A percentile compares a stretch with the other conserved stretches of the same genome.
Conservation (phyloP, 2,797 vertebrate genomes). For the Peromyscus eremicus region DNA sequence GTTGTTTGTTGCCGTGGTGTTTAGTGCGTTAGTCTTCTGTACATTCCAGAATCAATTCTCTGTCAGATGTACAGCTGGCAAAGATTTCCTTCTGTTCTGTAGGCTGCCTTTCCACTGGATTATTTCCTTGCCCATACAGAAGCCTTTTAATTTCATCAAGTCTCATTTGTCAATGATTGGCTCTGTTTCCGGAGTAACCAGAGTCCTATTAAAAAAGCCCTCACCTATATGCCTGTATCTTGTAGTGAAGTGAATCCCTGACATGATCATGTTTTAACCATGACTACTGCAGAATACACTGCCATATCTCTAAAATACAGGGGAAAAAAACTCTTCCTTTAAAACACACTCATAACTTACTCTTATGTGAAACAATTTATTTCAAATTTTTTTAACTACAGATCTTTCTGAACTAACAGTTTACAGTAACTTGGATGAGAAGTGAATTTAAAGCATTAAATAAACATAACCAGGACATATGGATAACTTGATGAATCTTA, state of each 20-base stretch:
- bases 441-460: background rate
- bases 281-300: background rate
- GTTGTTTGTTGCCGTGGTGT: background rate
- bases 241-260: background rate
- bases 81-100: no score
- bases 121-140: background rate
- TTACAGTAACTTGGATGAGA: background rate
- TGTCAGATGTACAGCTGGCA: background rate
- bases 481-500: background rate
- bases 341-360: conserved; percentile 16
- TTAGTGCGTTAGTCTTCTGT: background rate
- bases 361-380: background rate
- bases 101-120: background rate
- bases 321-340: background rate
- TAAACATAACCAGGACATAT: background rate
- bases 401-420: conserved; percentile 11
- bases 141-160: background rate
- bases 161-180: background rate
- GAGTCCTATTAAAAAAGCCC: background rate
- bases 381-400: background rate
- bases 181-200: background rate
- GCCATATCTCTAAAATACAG: background rate
- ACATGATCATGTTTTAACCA: background rate
- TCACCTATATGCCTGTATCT: background rate
- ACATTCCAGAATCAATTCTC: background rate